A percentile compares a stretch with the other conserved stretches of the same genome.
These are phyloP conservation scores for Meriones psammophilus DNA, from an alignment of 2,797 vertebrate species.

Conservation along the genomic window DNA sequence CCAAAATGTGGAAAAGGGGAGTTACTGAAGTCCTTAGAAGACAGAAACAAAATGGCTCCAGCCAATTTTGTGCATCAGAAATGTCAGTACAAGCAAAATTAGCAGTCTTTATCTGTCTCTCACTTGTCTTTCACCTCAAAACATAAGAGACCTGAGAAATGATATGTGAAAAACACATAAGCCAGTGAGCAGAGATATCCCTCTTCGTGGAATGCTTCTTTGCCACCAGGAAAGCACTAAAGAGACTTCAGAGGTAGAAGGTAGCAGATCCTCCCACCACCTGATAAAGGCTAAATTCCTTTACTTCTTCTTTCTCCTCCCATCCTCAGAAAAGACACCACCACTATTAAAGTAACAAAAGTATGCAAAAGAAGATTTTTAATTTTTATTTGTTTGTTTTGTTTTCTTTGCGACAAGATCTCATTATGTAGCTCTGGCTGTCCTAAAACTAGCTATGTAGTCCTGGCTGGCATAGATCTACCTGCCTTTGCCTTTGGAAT, in stretches of 20 bases:
- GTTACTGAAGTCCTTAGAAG: not conserved
- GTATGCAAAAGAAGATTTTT: not conserved
- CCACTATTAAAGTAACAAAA: not conserved
- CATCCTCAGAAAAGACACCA: not conserved
- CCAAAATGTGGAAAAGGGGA: not conserved
- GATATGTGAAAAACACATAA: not conserved
- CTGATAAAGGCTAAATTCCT: not conserved
- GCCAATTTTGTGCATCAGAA: not conserved
- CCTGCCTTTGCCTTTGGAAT: not conserved
- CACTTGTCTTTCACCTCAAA: not conserved
- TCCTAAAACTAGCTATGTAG: not conserved
- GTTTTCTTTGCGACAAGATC: not conserved
- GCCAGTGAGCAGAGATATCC: not conserved
- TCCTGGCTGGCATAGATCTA: not conserved
- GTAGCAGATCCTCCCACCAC: not conserved
- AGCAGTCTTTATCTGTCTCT: not conserved
- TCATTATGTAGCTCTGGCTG: not conserved
- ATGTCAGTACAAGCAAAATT: not conserved
- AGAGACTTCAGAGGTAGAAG: not conserved
- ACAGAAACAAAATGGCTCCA: not conserved
- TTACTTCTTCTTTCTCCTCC: not conserved
- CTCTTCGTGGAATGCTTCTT: not conserved
- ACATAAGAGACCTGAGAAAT: not conserved
- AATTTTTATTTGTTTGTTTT: not conserved
- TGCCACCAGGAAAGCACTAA: not conserved